Conservation (phyloP, 2,797 vertebrate species). For the Ammospiza maritima region DNA sequence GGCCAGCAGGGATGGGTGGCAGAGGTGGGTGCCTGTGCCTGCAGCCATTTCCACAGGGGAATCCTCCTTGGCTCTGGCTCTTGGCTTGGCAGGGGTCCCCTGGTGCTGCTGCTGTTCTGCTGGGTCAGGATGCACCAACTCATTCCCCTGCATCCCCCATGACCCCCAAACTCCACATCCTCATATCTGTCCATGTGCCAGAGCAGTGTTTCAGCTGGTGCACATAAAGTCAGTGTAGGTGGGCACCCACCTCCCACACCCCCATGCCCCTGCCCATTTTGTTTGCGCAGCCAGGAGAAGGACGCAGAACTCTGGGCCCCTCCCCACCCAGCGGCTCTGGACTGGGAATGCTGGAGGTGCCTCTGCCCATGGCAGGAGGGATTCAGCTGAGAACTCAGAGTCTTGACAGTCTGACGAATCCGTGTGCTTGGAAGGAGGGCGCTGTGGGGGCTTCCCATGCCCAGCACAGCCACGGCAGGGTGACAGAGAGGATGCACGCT, state of each 20-base stretch:
- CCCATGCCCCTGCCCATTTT: neutral
- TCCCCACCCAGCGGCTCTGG: fast-evolving
- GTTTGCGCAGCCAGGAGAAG: neutral
- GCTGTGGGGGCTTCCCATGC: fast-evolving
- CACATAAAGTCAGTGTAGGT: fast-evolving
- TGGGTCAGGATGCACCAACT: neutral
- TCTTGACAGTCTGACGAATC: neutral
- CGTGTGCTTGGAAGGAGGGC: no score
- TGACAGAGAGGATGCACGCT: fast-evolving
- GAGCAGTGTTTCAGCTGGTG: neutral
- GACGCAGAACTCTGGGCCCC: fast-evolving
- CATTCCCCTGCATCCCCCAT: neutral
- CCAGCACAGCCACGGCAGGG: neutral
- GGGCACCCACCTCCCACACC: fast-evolving
- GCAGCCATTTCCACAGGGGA: fast-evolving
- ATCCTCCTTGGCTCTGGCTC: fast-evolving
- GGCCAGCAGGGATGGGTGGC: fast-evolving
- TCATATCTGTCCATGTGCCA: fast-evolving
- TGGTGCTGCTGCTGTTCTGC: neutral
- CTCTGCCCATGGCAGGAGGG: fast-evolving
- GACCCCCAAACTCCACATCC: fast-evolving
- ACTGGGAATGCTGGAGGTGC: neutral
- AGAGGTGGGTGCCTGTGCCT: no score
- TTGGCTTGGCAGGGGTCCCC: fast-evolving
- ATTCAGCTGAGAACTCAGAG: neutral